Evolutionary conservation across 2,888 invertebrate species (phyloP).

Genomic region (Luffia ferchaultella): DNA sequence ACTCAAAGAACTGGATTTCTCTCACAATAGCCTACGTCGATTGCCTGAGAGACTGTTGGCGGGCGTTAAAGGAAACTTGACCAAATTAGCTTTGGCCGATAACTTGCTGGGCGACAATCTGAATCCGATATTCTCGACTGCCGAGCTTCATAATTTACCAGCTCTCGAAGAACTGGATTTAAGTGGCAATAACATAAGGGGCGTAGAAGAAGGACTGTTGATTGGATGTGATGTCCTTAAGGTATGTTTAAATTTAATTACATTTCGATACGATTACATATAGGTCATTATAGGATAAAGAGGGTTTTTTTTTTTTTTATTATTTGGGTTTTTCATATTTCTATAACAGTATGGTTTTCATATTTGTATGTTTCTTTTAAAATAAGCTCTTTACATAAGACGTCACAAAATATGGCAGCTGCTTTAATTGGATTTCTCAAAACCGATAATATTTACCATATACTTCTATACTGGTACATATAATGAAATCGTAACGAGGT

Average conservation of each 20-base stretch:
- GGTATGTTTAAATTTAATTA: conserved; percentile 57
- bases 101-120: conserved; percentile 90
- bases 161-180: conserved; percentile 79
- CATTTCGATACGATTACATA: too few relatives aligned
- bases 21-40: conserved; percentile 80
- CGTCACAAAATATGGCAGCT: too few relatives aligned
- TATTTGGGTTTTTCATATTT: too few relatives aligned
- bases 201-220: conserved; percentile 85
- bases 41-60: conserved; percentile 79
- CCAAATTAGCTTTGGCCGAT: conserved; percentile 75
- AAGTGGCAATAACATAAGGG: conserved; percentile 81
- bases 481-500: too few relatives aligned
- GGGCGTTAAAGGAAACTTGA: conserved; percentile 67
- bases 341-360: too few relatives aligned
- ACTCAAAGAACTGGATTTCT: conserved; percentile 80
- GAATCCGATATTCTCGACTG: conserved; percentile 89
- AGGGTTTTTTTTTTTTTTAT: too few relatives aligned
- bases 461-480: too few relatives aligned
- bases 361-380: too few relatives aligned
- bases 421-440: too few relatives aligned
- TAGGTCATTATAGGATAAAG: too few relatives aligned
- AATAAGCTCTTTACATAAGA: too few relatives aligned
- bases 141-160: conserved; percentile 80
- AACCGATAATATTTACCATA: too few relatives aligned
- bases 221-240: conserved; percentile 82